Percentiles rank a stretch among this genome's conserved stretches.
Conservation (phyloP, 23 tunicate genomes). For the Halocynthia aurantium region DNA sequence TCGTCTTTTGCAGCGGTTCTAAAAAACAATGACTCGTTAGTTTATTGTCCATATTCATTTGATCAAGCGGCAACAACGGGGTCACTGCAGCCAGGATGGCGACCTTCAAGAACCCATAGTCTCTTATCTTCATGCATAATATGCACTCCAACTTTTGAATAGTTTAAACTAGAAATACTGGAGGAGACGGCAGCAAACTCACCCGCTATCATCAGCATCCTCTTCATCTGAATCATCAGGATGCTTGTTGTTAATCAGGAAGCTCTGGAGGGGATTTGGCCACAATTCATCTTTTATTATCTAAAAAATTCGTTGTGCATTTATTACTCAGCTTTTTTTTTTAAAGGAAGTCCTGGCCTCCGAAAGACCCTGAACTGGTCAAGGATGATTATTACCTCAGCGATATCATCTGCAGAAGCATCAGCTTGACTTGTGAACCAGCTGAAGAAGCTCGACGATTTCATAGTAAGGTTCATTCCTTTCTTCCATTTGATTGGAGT, state of each 20-base stretch:
- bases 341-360: too few species aligned
- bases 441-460: conserved; percentile 74
- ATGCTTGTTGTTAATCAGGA: conserved; percentile 21
- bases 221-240: conserved; percentile 15
- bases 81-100: too few species aligned
- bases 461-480: conserved; percentile 61
- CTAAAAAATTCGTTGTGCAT: conserved; percentile 17
- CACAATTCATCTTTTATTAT: conserved; percentile 85
- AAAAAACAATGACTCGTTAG: too few species aligned
- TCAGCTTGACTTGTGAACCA: conserved; percentile 89
- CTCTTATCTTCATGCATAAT: too few species aligned
- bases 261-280: conserved; percentile 79
- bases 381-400: conserved; percentile 46
- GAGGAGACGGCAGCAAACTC: background rate
- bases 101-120: too few species aligned
- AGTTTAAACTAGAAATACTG: background rate
- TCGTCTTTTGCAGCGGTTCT: conserved; percentile 23
- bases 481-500: conserved; percentile 63
- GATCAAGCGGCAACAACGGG: too few species aligned
- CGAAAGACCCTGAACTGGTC: background rate
- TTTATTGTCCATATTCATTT: too few species aligned
- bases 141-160: too few species aligned
- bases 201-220: conserved; percentile 51
- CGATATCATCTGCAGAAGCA: conserved; percentile 87
- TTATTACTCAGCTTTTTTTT: too few species aligned